Percentiles rank a stretch among this genome's conserved stretches.
Evolutionary conservation across 2,888 invertebrate genomes (phyloP).

Genomic region (Pediacus dermestoides): DNA sequence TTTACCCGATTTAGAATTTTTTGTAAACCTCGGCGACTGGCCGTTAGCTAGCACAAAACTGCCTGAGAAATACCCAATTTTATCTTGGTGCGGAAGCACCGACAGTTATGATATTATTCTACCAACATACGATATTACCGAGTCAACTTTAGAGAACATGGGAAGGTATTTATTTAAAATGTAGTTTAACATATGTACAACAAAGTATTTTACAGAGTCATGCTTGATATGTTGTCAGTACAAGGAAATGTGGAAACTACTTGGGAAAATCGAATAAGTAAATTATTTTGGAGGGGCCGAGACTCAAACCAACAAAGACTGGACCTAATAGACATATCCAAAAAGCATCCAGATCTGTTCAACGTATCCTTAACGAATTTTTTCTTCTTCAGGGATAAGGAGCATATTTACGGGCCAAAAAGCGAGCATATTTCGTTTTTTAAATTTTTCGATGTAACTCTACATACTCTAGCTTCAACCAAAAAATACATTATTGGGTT

Average conservation of each 20-base stretch:
- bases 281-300: constrained; percentile 88
- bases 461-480: constrained; percentile 1
- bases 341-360: constrained; percentile 71
- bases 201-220: constrained; percentile 57
- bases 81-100: constrained; percentile 95
- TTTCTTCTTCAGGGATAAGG: constrained; percentile 88
- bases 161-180: constrained; percentile 62
- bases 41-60: constrained; percentile 62
- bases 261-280: constrained; percentile 73
- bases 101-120: constrained; percentile 83
- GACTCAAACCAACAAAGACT: constrained; percentile 85
- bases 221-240: constrained; percentile 85
- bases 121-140: constrained; percentile 94
- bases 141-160: constrained; percentile 90
- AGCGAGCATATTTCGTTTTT: constrained; percentile 83
- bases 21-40: constrained; percentile 95
- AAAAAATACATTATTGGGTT: not conserved
- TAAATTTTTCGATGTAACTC: constrained; percentile 87
- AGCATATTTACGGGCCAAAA: constrained; percentile 81
- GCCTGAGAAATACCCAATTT: constrained; percentile 67
- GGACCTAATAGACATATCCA: constrained; percentile 74
- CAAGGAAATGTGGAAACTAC: constrained; percentile 69
- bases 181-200: not conserved
- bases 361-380: constrained; percentile 93
- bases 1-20: constrained; percentile 85